Conservation (phyloP, 2,888 invertebrate genomes). For the Nymphalis polychloros region DNA sequence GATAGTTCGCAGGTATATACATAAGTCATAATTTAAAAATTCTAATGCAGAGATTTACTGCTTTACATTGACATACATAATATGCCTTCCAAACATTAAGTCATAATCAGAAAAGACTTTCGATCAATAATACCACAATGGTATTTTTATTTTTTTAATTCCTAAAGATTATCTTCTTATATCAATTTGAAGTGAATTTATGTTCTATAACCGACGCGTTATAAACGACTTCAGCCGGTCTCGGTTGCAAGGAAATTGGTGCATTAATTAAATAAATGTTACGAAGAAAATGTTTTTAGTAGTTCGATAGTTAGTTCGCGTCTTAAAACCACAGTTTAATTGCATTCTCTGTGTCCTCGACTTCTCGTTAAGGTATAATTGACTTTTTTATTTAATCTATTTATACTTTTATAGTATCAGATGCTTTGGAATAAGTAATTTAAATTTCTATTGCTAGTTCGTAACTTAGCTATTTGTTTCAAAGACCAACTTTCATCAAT, state of each 20-base stretch:
- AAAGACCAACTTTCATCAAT: too few relatives aligned
- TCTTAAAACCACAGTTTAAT: conserved; percentile 18
- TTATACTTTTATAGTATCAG: background rate
- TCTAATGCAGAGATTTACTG: too few relatives aligned
- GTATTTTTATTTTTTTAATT: too few relatives aligned
- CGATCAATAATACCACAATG: too few relatives aligned
- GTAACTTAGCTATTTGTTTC: too few relatives aligned
- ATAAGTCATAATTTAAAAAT: too few relatives aligned
- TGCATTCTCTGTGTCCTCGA: conserved; percentile 23
- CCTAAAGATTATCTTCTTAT: too few relatives aligned
- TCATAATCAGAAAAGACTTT: too few relatives aligned
- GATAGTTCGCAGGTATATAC: too few relatives aligned
- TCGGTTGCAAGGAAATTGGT: background rate
- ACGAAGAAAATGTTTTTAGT: background rate
- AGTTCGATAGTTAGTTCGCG: conserved; percentile 10
- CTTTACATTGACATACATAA: too few relatives aligned
- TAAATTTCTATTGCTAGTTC: background rate
- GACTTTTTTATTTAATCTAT: conserved; percentile 10
- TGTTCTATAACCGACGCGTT: background rate
- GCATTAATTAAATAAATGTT: conserved; percentile 7
- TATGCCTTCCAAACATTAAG: too few relatives aligned
- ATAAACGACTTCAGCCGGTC: background rate
- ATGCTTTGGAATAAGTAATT: background rate
- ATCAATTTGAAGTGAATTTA: background rate
- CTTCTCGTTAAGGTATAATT: conserved; percentile 25